Base-by-base conservation (phyloP, 2,888 invertebrate species). In the Theretra japonica region DNA sequence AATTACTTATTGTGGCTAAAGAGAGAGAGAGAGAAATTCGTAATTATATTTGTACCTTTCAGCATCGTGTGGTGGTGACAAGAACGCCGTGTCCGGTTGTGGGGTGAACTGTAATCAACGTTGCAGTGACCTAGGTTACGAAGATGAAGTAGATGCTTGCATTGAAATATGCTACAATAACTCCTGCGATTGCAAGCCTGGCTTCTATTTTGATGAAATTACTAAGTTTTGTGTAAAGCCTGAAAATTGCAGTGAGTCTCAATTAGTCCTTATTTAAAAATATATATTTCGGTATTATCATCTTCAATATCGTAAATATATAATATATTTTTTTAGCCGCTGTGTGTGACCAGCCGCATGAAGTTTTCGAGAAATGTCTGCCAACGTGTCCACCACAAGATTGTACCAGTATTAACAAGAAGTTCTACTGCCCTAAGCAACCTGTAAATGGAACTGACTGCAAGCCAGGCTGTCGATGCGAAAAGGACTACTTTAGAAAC, bases 201-300 rank as follows among this genome's bases (percentile, higher is more conserved):
- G 76, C 7, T 82, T 72, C 17, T 68, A 68, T 17, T 75, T 41
- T 17, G 76, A 77, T 25, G 72, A 73, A 7, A 73, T 74, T 50
- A 72, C 68, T 0, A 56, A 73, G 8, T 75, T 76, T 68, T 80
- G 81, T 59, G 76, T 79, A 6, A 33, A 30, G 6, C 57, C 77
- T 11, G 25, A 74, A 23, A 17, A 78, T 6, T 81, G 81, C 41
- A 65, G 84, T 85, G 78, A 82, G 83, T 80, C 21, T 21, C 28
- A 11, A 8, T 23, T 53, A 8, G 17, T 68, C 28, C 21, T 17
- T 68, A 21, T 15, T 7, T 8, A 69, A 30, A 53, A 41, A 28
- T 21, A 19, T 15, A 48, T 41, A 5, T 69, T 70, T 41, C 3
- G 4, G 6, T 33, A 33, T 33, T 33, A 33, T 33, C 8, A 33